Base-by-base conservation (phyloP, 2,888 invertebrate genomes). In the Meandrusa payeni region DNA sequence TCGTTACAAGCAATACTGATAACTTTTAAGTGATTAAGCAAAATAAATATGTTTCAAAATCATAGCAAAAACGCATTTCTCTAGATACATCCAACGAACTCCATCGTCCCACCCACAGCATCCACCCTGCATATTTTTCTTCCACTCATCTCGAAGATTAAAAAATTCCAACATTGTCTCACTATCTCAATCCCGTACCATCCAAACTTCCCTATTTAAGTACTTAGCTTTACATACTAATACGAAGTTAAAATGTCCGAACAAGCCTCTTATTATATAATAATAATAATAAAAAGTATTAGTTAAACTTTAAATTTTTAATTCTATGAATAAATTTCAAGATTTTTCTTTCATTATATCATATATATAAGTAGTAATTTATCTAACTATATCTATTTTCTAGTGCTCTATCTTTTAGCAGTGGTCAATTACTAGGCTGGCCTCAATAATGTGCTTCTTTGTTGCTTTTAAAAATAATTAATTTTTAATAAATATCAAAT, bases 241-340 rank as follows among this genome's bases (percentile, higher is more conserved):
- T 86, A 86, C 74, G 80, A 86, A 85, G 85, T 80, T 85, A 85
- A 86, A 86, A 86, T 76, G 82, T 83, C 85, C 86, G 87, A 87
- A 86, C 83, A 87, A 87, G 87, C 87, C 63, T 82, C 81, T 85
- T 87, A 87, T 66, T 73, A 69, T 20, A 34, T 41, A 36, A 37
- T 77, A 68, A 78, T 76, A 54, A 76, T 83, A 83, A 83, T 85
- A 82, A 85, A 83, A 86, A 82, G 81, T 83, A 83, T 81, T 83
- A 85, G 76, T 79, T 83, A 80, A 82, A 81, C 73, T 83, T 86
- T 81, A 75, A 79, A 78, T 76, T 81, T 83, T 81, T 70, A 81
- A 79, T 83, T 77, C 83, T 86, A 87, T 85, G 76, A 80, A 85
- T 87, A 83, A 82, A 85, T 82, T 86, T 85, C 75, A 83, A 83